Base-by-base conservation (phyloP, 2,113 vertebrate species). In the Ardeotis arabs region DNA sequence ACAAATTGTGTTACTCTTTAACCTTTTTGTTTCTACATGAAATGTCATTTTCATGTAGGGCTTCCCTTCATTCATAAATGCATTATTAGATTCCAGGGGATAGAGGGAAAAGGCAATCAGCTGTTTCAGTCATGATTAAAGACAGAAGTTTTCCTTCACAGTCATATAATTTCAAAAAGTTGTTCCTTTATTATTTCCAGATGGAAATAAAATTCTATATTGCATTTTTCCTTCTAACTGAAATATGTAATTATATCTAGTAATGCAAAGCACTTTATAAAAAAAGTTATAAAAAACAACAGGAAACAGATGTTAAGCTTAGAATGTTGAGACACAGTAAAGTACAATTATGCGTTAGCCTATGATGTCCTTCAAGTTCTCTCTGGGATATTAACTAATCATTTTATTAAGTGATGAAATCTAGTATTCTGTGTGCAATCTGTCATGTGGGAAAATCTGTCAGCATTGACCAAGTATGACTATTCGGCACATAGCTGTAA, bases 371-470 rank as follows among this genome's bases (percentile, higher is more conserved):
- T 97, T 93, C 81, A 86, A 47, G 69, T 70, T 76, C 28, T 93
- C 45, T 83, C 88, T 81, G 58, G 66, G 69, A 67, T 89, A 25
- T 68, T 72, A 92, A 59, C 72, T 96, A 92, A 89, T 87, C 37
- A 63, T 94, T 97, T 96, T 95, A 94, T 93, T 92, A 87, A 95
- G 69, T 91, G 93, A 87, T 97, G 86, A 95, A 93, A 86, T 93
- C 35, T 52, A 33, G 23, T 84, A 23, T 87, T 87, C 74, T 86
- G 8, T 86, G 13, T 93, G 62, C 83, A 52, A 22, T 82, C 66
- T 72, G 19, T 59, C 47, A 22, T 84, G 35, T 84, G 69, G 75
- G 44, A 91, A 81, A 89, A 73, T 83, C 74, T 92, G 81, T 93
- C 86, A 79, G 72, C 74, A 23, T 67, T 92, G 85, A 33, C 50